A percentile compares a stretch with the other conserved stretches of the same genome.
Evolutionary conservation across 1,140 invertebrate species (phyloP).

Genomic region (Oryctes rhinoceros): DNA sequence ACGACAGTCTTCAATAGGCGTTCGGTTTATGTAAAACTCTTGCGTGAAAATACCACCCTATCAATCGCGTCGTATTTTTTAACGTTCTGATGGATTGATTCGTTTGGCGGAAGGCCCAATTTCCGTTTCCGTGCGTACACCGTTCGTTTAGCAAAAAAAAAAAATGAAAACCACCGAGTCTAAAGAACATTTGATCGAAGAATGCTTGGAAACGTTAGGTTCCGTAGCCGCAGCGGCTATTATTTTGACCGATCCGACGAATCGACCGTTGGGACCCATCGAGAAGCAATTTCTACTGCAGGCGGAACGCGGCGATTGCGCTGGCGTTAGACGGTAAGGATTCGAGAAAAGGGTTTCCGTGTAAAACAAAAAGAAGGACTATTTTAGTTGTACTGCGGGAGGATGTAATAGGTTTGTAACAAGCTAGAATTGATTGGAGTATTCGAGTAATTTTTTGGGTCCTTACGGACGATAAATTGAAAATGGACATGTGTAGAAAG

Average conservation of each 20-base stretch:
- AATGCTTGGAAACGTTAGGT: slow-evolving; percentile 41
- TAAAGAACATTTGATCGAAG: slow-evolving; percentile 49
- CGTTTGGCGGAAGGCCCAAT: neutral
- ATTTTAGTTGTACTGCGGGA: too few relatives aligned
- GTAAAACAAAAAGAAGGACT: too few relatives aligned
- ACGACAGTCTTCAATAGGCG: neutral
- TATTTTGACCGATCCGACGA: slow-evolving; percentile 60
- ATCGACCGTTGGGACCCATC: slow-evolving; percentile 75
- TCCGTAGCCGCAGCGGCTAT: slow-evolving; percentile 18
- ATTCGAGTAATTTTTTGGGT: too few relatives aligned
- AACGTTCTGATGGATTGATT: neutral
- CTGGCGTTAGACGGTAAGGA: slow-evolving; percentile 77
- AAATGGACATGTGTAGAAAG: too few relatives aligned
- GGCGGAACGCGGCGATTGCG: slow-evolving; percentile 87
- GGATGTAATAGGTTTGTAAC: too few relatives aligned
- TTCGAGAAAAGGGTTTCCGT: too few relatives aligned
- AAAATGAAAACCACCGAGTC: slow-evolving; percentile 53
- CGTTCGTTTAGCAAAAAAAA: slow-evolving; percentile 38
- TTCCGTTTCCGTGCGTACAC: neutral
- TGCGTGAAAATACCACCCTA: neutral
- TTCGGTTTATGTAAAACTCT: neutral
- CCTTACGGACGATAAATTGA: too few relatives aligned
- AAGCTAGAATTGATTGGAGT: too few relatives aligned
- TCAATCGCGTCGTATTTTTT: neutral
- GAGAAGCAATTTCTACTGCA: slow-evolving; percentile 86